Evolutionary conservation across 1,140 invertebrate genomes (phyloP), one percentile per base, ranked within the genome.

Genomic region (Drosophila tropicalis): DNA sequence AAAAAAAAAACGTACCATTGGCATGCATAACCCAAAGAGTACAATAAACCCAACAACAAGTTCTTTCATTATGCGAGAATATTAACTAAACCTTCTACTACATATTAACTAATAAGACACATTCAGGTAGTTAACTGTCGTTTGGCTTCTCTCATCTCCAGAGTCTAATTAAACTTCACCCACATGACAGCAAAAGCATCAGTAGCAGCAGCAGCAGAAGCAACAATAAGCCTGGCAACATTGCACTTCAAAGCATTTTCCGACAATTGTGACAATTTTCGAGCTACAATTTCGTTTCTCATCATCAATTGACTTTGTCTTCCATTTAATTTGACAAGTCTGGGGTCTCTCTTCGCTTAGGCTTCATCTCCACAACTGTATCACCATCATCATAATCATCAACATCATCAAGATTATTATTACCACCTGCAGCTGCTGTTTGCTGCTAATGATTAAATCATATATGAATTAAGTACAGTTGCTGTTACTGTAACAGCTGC

Each of bases 141-240:
- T 58, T 58, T 7, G 15, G 5, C 22, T 40, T 34, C 41, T 60
- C 70, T 63, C 19, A 60, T 60, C 41, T 60, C 40, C 12, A 29
- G 55, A 56, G 56, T 66, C 73, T 76, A 76, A 76, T 76, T 76
- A 76, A 76, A 76, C 72, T 70, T 76, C 73, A 76, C 66, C 73
- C 73, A 61, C 72, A 22, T 2, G 9, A 10, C 57, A 41, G 34
- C 67, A 64, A 19, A 54, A 55, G 25, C 22, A 22, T 1, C 22
- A 1, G 22, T 3, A 22, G 1, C 25, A 25, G 2, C 25, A 25
- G 3, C 5, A 29, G 25, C 4, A 29, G 25, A 4, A 29, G 29
- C 29, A 29, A 29, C 29, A 29, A 29, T 29, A 29, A 29, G 25
- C 25, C 5, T 5, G 0, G 25, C 40, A 41, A 22, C 44, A 17